Evolutionary conservation across 2,888 invertebrate species (phyloP).

Genomic region (Mimachlamys varia): DNA sequence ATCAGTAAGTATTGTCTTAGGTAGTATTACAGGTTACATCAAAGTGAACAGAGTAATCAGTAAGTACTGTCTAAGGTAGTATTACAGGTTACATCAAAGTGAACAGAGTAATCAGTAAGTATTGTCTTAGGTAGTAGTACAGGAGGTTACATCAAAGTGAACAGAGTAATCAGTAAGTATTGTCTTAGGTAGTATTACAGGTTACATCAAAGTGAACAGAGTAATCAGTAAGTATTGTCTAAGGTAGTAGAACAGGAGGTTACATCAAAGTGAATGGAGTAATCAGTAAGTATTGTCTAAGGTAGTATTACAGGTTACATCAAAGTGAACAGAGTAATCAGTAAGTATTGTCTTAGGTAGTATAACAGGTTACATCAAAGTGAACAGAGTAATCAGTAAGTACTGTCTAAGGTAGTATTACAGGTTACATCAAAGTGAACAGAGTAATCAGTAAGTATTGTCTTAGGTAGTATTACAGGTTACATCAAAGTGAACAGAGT

Average conservation of each 20-base stretch:
- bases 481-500: conserved; percentile 57
- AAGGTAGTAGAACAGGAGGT: no score
- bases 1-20: conserved; percentile 41
- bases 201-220: conserved; percentile 57
- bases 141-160: no score
- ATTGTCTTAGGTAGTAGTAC: no score
- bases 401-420: no score
- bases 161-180: conserved; percentile 53
- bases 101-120: conserved; percentile 54
- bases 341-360: conserved; percentile 41
- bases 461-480: no score
- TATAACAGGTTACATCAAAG: no score
- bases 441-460: conserved; percentile 49
- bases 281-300: conserved; percentile 40
- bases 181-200: no score
- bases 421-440: conserved; percentile 56
- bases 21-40: no score
- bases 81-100: no score
- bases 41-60: conserved; percentile 55
- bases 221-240: conserved; percentile 43
- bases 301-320: no score
- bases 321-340: conserved; percentile 54
- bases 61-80: conserved; percentile 38
- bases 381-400: conserved; percentile 55
- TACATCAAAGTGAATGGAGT: conserved; percentile 57